Base-by-base conservation (phyloP, 92 coral and sea anemone genomes). In the Porites rus region DNA sequence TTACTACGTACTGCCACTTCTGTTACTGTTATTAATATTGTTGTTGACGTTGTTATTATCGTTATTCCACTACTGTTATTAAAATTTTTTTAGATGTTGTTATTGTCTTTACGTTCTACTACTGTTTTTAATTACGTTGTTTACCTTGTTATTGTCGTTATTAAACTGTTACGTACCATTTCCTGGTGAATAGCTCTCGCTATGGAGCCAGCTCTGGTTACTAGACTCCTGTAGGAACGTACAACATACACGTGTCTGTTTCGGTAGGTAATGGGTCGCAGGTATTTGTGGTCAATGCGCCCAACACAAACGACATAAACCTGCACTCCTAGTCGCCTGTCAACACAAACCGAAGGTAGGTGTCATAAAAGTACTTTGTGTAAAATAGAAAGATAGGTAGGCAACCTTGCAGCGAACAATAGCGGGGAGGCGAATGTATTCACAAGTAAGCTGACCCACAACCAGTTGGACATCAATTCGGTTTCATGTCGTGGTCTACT, bases 201-300 rank as follows among this genome's bases (percentile, higher is more conserved):
- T 22, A 85, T 67, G 2, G 65, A 52, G 11, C 89, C 89, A 22
- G 89, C 75, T 76, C 79, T 76, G 13, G 89, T 81, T 10, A 85
- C 68, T 83, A 85, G 79, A n/a, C 89, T 76, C 18, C 84, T 65
- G 83, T 76, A 85, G 19, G 82, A 54, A 75, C 83, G 78, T 16
- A 76, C 82, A 56, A 38, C 60, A 54, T 85, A 85, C 76, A 85
- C 76, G 69, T 85, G 89, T 10, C 46, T 85, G 89, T 85, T 85
- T 11, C 66, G 53, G 89, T 76, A 76, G 22, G 89, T 76, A 60
- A 85, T 22, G n/a, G 89, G 89, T 24, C 83, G 78, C 25, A 85
- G 89, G 69, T 75, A 85, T 67, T 69, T 66, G 24, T 84, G 78
- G 31, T 85, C 89, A 52, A 85, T 60, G 22, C 65, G 68, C 10